Evolutionary conservation across 2,888 invertebrate species (phyloP).

Genomic region (Acrobasis consociella): DNA sequence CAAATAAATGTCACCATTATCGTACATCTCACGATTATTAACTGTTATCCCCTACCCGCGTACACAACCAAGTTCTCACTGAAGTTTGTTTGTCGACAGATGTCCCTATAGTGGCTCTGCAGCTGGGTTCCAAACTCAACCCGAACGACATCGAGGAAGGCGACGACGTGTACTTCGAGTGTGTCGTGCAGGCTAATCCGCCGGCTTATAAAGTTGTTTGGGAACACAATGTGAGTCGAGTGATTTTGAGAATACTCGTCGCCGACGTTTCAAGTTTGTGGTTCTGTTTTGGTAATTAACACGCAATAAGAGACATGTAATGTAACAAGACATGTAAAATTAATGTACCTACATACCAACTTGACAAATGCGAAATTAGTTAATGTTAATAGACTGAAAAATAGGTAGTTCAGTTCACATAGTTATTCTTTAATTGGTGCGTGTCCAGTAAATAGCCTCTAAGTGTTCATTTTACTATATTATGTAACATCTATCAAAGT

Average conservation of each 20-base stretch:
- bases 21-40: slow-evolving; percentile 15
- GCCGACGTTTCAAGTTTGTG: neutral
- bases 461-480: too few relatives aligned
- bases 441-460: too few relatives aligned
- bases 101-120: slow-evolving; percentile 68
- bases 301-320: neutral
- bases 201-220: slow-evolving; percentile 80
- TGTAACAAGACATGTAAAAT: too few relatives aligned
- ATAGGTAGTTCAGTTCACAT: too few relatives aligned
- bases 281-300: neutral
- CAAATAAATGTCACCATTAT: neutral
- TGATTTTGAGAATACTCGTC: slow-evolving; percentile 9
- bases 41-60: neutral
- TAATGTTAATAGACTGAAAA: too few relatives aligned
- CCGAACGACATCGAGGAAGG: slow-evolving; percentile 78
- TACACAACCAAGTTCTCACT: neutral
- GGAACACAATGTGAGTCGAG: slow-evolving; percentile 76
- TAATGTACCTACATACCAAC: too few relatives aligned
- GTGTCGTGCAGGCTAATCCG: slow-evolving; percentile 74
- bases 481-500: too few relatives aligned
- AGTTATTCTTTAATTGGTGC: too few relatives aligned
- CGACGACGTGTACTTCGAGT: slow-evolving; percentile 77
- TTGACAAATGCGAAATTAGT: too few relatives aligned
- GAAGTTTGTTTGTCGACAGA: slow-evolving; percentile 46
- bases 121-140: slow-evolving; percentile 70